A percentile compares a stretch with the other conserved stretches of the same genome.
These are phyloP conservation scores for Puntigrus tetrazona DNA, from an alignment of 2,113 vertebrate genomes.

Conservation along the genomic window DNA sequence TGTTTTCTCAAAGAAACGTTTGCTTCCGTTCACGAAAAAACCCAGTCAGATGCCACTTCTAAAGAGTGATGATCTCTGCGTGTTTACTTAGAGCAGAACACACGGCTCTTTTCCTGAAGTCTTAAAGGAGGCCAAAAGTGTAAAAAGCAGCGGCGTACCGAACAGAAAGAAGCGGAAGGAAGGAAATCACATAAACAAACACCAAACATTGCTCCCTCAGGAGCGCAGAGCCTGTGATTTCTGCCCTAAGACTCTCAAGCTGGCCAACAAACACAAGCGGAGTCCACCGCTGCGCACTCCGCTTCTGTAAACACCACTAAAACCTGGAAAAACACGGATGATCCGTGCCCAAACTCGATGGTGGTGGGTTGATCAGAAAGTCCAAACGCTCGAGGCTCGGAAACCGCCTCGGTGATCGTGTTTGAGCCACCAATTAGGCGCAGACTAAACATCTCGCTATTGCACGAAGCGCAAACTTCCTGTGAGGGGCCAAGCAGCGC, in stretches of 20 bases:
- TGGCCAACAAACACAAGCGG: not conserved
- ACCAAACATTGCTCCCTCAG: not conserved
- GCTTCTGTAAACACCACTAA: not conserved
- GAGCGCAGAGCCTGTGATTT: not conserved
- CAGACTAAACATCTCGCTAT: not conserved
- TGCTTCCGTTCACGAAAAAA: not conserved
- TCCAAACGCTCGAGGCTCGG: not conserved
- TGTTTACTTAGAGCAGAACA: constrained; percentile 9
- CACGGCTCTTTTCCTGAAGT: not conserved
- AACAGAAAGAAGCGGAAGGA: constrained; percentile 11
- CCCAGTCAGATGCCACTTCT: not conserved
- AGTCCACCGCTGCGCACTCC: not conserved
- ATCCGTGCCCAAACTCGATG: not conserved
- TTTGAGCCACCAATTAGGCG: constrained; percentile 16
- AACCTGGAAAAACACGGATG: not conserved
- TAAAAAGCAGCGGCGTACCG: not conserved
- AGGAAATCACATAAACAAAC: constrained; percentile 34
- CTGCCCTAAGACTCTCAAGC: not conserved
- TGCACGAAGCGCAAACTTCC: not conserved
- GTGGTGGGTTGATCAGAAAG: not conserved
- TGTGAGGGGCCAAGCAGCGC: not conserved
- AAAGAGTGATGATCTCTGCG: not conserved
- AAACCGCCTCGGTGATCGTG: not conserved
- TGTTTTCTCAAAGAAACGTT: not conserved
- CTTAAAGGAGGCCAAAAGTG: constrained; percentile 30